Evolutionary conservation across 2,113 vertebrate species (phyloP).

Genomic region (Chroicocephalus ridibundus): DNA sequence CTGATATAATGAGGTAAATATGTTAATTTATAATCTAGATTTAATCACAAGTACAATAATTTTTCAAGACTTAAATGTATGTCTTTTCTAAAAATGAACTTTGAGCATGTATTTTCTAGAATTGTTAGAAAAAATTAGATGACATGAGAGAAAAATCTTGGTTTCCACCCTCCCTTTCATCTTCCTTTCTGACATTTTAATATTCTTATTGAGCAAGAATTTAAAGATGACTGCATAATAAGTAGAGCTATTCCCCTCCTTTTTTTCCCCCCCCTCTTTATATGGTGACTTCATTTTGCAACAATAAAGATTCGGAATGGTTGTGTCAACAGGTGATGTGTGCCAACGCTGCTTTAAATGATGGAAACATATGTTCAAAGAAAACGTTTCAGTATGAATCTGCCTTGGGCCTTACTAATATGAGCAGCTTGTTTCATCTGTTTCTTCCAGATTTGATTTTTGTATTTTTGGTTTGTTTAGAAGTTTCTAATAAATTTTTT

Average conservation of each 20-base stretch:
- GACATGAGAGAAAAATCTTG: constrained; percentile 21
- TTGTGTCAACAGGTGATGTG: constrained; percentile 59
- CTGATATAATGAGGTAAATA: constrained; percentile 67
- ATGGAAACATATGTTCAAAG: neutral
- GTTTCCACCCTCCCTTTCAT: constrained; percentile 40
- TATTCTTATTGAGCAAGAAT: constrained; percentile 50
- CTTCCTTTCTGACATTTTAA: constrained; percentile 39
- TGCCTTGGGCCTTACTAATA: constrained; percentile 25
- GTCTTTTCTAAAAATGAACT: constrained; percentile 69
- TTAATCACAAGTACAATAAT: constrained; percentile 60
- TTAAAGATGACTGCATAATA: constrained; percentile 67
- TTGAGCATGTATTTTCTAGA: constrained; percentile 76
- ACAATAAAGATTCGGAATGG: constrained; percentile 71
- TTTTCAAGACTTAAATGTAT: constrained; percentile 53
- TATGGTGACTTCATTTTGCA: constrained; percentile 64
- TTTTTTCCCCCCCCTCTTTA: neutral
- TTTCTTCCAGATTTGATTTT: constrained; percentile 29
- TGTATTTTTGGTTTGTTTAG: constrained; percentile 39
- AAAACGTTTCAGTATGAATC: neutral
- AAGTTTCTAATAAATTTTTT: constrained; percentile 55
- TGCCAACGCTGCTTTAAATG: constrained; percentile 53
- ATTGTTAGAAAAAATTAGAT: constrained; percentile 67
- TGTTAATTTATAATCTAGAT: constrained; percentile 69
- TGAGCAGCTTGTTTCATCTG: constrained; percentile 4
- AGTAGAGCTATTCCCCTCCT: constrained; percentile 20